A percentile compares a stretch with the other conserved stretches of the same genome.
phyloP scores from a whole-genome alignment of 2,888 invertebrate genomes.

The Mystacides longicornis region DNA sequence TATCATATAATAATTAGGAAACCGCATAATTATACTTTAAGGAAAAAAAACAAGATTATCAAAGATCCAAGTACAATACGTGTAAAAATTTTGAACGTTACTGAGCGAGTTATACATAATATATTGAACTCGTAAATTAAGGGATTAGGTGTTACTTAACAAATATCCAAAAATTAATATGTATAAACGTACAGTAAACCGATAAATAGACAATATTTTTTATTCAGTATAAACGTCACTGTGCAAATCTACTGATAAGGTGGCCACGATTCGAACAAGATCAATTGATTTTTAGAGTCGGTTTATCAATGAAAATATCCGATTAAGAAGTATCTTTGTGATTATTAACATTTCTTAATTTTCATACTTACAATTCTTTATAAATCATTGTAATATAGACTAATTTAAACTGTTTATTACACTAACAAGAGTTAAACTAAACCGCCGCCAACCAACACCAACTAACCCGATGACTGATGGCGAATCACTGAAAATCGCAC shows the following conservation, averaged over 20 bases:
- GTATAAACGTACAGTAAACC: neutral
- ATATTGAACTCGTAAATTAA: neutral
- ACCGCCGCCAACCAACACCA: slow-evolving; percentile 34
- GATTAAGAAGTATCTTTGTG: neutral
- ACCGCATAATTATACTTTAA: neutral
- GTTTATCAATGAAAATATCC: slow-evolving; percentile 18
- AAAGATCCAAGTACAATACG: neutral
- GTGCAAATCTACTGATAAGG: slow-evolving; percentile 12
- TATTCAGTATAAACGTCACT: slow-evolving; percentile 14
- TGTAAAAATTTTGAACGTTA: neutral
- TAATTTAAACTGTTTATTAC: slow-evolving; percentile 15
- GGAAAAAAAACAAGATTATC: neutral
- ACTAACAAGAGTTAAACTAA: slow-evolving; percentile 25
- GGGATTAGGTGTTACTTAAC: neutral
- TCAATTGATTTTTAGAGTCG: slow-evolving; percentile 18
- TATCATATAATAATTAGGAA: neutral
- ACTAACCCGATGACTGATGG: slow-evolving; percentile 12
- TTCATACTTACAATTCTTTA: slow-evolving; percentile 25
- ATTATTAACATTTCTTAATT: neutral
- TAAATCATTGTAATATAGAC: slow-evolving; percentile 24
- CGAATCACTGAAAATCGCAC: neutral
- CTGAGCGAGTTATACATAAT: neutral
- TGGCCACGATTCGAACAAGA: slow-evolving; percentile 12
- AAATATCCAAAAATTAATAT: neutral
- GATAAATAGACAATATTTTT: slow-evolving; percentile 12